Conservation (phyloP, 2,888 invertebrate species). For the Stenichneumon culpator region DNA sequence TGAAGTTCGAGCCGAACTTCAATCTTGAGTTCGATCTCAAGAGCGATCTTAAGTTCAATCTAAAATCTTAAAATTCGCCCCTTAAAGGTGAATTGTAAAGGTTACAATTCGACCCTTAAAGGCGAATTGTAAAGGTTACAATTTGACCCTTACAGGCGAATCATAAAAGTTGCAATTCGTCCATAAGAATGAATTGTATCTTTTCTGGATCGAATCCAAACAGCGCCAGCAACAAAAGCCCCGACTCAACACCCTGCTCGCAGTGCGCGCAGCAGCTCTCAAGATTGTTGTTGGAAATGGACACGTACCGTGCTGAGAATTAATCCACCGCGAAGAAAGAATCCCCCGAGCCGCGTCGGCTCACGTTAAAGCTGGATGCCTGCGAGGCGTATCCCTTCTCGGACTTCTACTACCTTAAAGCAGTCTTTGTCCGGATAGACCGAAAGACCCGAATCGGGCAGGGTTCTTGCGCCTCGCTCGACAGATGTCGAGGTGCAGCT, state of each 20-base stretch:
- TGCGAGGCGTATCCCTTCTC: not conserved
- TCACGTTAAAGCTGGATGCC: conserved; percentile 28
- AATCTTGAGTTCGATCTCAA: too few species aligned
- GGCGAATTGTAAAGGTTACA: too few species aligned
- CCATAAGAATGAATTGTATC: not conserved
- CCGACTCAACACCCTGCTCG: conserved; percentile 3
- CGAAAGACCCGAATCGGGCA: not conserved
- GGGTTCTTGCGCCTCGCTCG: not conserved
- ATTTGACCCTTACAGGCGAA: too few species aligned
- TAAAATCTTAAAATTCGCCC: too few species aligned
- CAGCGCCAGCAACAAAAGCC: not conserved
- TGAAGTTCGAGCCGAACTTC: too few species aligned
- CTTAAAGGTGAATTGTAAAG: too few species aligned
- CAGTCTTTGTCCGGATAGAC: not conserved
- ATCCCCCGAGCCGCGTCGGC: not conserved
- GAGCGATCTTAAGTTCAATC: too few species aligned
- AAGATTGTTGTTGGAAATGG: conserved; percentile 8
- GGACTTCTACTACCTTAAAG: not conserved
- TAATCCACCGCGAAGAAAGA: conserved; percentile 5
- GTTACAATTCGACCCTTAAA: too few species aligned
- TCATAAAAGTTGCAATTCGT: not conserved
- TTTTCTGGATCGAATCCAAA: not conserved
- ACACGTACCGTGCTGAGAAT: conserved; percentile 22
- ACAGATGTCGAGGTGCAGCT: not conserved
- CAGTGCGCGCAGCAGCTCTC: not conserved